Evolutionary conservation across 2,113 vertebrate species (phyloP), one percentile per base, ranked within the genome.

Genomic region (Gopherus evgoodei): DNA sequence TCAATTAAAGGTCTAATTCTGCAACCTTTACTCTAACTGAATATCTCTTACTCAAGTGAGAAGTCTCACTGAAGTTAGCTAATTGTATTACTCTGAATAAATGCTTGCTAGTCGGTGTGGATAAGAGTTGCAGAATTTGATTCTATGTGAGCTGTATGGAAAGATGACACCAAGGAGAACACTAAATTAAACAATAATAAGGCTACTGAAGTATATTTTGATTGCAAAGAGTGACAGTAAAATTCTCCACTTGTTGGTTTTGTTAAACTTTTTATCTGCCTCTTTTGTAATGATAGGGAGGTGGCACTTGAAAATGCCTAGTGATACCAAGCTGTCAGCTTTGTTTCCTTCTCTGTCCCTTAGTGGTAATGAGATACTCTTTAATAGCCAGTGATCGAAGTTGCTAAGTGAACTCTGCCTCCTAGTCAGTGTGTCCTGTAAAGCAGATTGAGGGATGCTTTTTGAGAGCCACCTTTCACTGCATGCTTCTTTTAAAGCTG

Each of bases 41-140:
- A 72, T 52, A 90, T 52, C 84, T 93, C 31, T 76, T 94, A 84
- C 21, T 80, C 72, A 94, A 95, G 54, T 14, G 42, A 90, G 31
- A 69, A 69, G 22, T 57, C 57, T 96, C 76, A 65, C 8, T 86
- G 54, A 86, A 19, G 52, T 69, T 69, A 69, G 16, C 82, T 94
- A 97, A 97, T 81, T 87, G 90, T 89, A 83, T 72, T 89, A 84
- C 93, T 87, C 76, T 89, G 76, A 93, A 38, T 52, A 97, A 96
- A 94, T 95, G 91, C 59, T 82, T 69, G 31, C 44, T 82, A 72
- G 54, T 47, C 49, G 19, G 56, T 78, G 38, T 78, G 81, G 62
- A 25, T 17, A 52, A 29, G 35, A 44, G 17, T 50, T 83, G 72
- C 38, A 84, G 56, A 91, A 7, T 78, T 91, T 0, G 1, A 86